Conservation (phyloP, 2,113 vertebrate species). For the Crotalus helleri region DNA sequence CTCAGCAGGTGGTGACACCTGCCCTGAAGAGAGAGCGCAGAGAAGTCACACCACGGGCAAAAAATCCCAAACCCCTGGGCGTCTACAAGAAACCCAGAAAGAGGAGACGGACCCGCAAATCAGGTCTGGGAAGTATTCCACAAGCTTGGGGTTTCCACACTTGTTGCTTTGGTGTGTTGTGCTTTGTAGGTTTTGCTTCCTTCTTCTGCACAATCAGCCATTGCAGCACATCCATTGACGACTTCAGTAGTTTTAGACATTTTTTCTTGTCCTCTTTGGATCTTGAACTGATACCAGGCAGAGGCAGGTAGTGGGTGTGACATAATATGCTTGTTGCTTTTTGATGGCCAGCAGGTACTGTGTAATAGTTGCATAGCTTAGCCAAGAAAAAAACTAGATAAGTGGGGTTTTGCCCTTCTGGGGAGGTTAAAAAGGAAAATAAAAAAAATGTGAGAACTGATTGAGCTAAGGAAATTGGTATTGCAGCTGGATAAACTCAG, state of each 20-base stretch:
- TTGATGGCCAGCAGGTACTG: background rate
- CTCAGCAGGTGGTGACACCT: background rate
- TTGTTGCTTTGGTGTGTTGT: background rate
- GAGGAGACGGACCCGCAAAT: slow-evolving; percentile 8
- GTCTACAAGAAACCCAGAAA: slow-evolving; percentile 45
- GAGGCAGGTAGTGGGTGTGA: too few species aligned
- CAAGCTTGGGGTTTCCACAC: background rate
- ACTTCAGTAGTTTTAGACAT: background rate
- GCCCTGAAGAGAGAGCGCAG: background rate
- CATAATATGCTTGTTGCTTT: background rate
- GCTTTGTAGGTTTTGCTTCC: background rate
- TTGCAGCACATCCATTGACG: background rate
- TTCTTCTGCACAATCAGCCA: background rate
- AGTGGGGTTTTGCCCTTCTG: background rate
- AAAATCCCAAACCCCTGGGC: background rate
- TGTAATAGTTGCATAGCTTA: background rate
- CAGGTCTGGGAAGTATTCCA: slow-evolving; percentile 28
- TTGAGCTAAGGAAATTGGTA: background rate
- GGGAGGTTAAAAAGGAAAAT: background rate
- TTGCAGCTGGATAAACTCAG: background rate
- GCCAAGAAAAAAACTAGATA: background rate
- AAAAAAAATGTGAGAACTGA: too few species aligned
- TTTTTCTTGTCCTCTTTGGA: background rate
- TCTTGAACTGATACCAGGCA: background rate
- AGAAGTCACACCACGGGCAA: slow-evolving; percentile 22